Base-by-base conservation (phyloP, 2,797 vertebrate species). In the Microchirus variegatus region DNA sequence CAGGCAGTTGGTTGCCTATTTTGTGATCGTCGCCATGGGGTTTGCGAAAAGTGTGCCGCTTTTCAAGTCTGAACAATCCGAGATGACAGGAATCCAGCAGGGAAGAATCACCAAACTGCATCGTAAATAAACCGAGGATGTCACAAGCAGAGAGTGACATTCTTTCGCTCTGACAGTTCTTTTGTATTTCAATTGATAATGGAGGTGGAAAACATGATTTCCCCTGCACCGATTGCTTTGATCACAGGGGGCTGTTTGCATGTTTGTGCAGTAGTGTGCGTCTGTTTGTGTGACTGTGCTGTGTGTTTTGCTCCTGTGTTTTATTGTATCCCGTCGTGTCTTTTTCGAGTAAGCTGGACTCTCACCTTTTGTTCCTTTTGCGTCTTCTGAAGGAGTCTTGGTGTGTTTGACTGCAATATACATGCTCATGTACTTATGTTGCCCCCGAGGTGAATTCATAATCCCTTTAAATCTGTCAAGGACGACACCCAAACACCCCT, bases 121-220 rank as follows among this genome's bases (percentile, higher is more conserved):
- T 11, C 4, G n/a, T 18, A n/a, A 9, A 18, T 3, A 10, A 13
- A 18, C 9, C 3, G 13, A n/a, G 2, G 11, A 31, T 17, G n/a
- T 43, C 46, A 48, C 46, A 18, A 10, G 9, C 48, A 36, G 18
- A 15, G 3, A 2, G 43, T 9, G n/a, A 17, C 43, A 46, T 9
- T 46, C 17, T 16, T n/a, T 7, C 10, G 43, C 43, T 44, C 43
- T 44, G n/a, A 44, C 43, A 17, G 43, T 14, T n/a, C 13, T 58
- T 53, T 10, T 44, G 38, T 26, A 1, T 59, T 41, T 62, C 1
- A 44, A 58, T 71, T 37, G 17, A 51, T 54, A 0, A 64, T 47
- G 1, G 36, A 47, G 22, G 40, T n/a, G 31, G 22, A 17, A 56
- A 67, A 12, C 17, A 41, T 19, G 52, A 57, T 44, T 49, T 7